These are phyloP conservation scores for Ametastegia equiseti DNA, from an alignment of 2,888 invertebrate species.

Conservation along the genomic window DNA sequence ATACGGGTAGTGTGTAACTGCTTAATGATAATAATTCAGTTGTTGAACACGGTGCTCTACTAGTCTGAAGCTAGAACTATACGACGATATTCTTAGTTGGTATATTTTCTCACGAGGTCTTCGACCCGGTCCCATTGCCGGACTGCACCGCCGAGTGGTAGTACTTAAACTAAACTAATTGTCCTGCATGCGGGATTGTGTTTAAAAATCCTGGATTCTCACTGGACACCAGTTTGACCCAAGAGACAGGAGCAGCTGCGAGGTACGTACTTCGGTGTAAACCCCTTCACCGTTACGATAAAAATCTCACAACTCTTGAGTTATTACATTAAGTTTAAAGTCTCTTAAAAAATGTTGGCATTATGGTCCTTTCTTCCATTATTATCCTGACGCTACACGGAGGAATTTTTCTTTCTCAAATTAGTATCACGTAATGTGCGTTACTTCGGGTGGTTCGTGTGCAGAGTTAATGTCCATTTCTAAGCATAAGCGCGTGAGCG, in stretches of 20 bases:
- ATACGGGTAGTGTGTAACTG: background rate
- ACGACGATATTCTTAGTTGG: background rate
- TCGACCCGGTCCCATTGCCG: slow-evolving; percentile 3
- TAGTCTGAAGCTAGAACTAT: slow-evolving; percentile 34
- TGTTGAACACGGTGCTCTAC: background rate
- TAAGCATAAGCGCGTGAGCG: no score
- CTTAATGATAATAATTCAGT: slow-evolving; percentile 20
- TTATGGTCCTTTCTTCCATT: background rate
- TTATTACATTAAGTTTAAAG: slow-evolving; percentile 10
- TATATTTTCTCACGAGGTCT: slow-evolving; percentile 28
- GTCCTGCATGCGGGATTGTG: slow-evolving; percentile 59
- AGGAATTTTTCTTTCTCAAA: background rate
- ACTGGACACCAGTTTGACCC: slow-evolving; percentile 48
- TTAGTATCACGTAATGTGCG: no score
- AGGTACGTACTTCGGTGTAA: background rate
- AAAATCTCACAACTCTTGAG: slow-evolving; percentile 5
- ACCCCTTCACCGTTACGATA: background rate
- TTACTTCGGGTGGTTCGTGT: no score
- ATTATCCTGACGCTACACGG: background rate
- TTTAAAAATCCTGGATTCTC: slow-evolving; percentile 54
- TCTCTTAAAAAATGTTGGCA: background rate
- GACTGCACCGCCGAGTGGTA: background rate
- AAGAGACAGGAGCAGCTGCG: slow-evolving; percentile 15
- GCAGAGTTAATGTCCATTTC: no score
- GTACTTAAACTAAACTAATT: slow-evolving; percentile 54